These are phyloP conservation scores for Halyomorpha halys DNA, from an alignment of 1,140 invertebrate genomes.

Conservation along the genomic window DNA sequence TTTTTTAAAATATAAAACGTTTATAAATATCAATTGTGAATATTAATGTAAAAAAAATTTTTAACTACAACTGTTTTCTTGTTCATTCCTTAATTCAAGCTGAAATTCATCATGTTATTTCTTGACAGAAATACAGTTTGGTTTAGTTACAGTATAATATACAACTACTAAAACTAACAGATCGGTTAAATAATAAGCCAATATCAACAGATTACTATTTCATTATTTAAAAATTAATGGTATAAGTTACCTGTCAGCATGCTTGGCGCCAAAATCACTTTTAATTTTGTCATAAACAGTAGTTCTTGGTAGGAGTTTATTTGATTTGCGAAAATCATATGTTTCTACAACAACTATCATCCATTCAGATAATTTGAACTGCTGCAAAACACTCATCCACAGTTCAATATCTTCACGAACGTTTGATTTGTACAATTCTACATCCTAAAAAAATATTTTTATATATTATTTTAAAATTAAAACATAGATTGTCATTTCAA, in stretches of 20 bases:
- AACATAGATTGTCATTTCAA: too few species aligned
- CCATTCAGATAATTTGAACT: conserved; percentile 76
- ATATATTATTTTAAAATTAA: background rate
- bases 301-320: conserved; percentile 82
- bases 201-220: background rate
- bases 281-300: conserved; percentile 91
- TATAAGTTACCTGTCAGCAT: conserved; percentile 54
- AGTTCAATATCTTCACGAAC: conserved; percentile 77
- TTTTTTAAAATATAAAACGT: background rate
- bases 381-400: conserved; percentile 71
- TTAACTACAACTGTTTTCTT: too few species aligned
- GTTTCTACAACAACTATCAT: conserved; percentile 87
- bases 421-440: conserved; percentile 77
- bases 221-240: background rate
- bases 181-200: background rate
- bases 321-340: conserved; percentile 80
- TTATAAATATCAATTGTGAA: too few species aligned
- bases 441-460: conserved; percentile 55
- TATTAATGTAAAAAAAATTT: too few species aligned
- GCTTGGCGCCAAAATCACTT: conserved; percentile 84
- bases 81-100: too few species aligned
- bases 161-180: too few species aligned
- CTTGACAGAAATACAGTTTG: too few species aligned
- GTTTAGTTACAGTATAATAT: too few species aligned
- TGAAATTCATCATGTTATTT: too few species aligned